Evolutionary conservation across 2,888 invertebrate genomes (phyloP).

Genomic region (Idaea straminata): DNA sequence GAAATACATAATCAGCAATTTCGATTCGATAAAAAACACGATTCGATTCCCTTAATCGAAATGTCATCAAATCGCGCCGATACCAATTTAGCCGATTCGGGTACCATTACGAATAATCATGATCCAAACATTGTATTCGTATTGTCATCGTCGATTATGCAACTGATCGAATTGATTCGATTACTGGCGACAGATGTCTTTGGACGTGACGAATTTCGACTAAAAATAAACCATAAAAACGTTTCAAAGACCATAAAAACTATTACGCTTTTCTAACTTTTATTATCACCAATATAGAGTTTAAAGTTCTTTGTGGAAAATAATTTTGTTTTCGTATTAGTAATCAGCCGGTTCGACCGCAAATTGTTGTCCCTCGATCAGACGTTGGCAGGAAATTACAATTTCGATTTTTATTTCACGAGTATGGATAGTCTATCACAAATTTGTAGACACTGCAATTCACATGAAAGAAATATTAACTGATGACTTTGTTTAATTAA

Average conservation of each 20-base stretch:
- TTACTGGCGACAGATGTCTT: conserved; percentile 78
- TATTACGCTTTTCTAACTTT: conserved; percentile 16
- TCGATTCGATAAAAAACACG: conserved; percentile 36
- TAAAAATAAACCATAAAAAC: conserved; percentile 48
- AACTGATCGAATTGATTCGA: conserved; percentile 70
- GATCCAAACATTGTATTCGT: conserved; percentile 53
- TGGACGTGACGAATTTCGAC: conserved; percentile 78
- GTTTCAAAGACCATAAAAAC: conserved; percentile 27
- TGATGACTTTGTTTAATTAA: no score
- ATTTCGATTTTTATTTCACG: conserved; percentile 75
- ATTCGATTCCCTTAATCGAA: conserved; percentile 56
- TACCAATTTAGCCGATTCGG: conserved; percentile 59
- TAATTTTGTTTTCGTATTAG: conserved; percentile 61
- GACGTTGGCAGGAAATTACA: conserved; percentile 77
- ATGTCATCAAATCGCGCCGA: conserved; percentile 62
- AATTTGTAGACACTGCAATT: conserved; percentile 29
- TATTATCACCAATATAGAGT: conserved; percentile 26
- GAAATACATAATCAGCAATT: conserved; percentile 6
- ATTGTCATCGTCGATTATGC: conserved; percentile 79
- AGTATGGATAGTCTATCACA: conserved; percentile 49
- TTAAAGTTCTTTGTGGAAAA: conserved; percentile 27
- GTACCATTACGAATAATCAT: conserved; percentile 68
- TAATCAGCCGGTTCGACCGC: conserved; percentile 77
- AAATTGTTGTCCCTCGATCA: conserved; percentile 79
- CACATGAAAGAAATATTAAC: background rate